These are phyloP conservation scores for Lophotis ruficrista DNA, from an alignment of 2,113 vertebrate species.

Conservation along the genomic window DNA sequence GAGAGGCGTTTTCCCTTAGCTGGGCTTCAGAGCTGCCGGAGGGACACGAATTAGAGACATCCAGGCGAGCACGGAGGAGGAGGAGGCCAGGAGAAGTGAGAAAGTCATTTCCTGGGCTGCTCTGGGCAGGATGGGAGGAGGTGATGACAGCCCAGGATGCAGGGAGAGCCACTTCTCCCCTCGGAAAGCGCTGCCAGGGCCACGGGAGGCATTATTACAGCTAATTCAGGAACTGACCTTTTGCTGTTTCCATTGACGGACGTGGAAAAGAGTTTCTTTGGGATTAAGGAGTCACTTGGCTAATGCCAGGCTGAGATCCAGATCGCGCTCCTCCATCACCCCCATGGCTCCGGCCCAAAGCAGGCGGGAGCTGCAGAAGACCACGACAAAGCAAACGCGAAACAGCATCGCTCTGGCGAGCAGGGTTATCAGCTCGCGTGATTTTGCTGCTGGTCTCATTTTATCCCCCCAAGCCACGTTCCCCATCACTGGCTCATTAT, in stretches of 20 bases:
- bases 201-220: background rate
- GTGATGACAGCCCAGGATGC: background rate
- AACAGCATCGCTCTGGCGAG: background rate
- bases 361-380: background rate
- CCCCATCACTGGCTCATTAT: background rate
- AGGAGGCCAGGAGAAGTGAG: background rate
- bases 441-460: background rate
- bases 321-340: background rate
- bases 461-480: background rate
- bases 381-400: background rate
- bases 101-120: slow-evolving; percentile 22
- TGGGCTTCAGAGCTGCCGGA: background rate
- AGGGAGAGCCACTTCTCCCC: background rate
- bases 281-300: background rate
- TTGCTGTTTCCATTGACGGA: accelerated
- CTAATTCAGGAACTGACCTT: background rate
- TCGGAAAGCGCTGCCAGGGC: background rate
- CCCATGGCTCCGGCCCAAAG: background rate
- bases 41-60: background rate
- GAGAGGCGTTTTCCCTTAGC: background rate
- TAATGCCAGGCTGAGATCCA: background rate
- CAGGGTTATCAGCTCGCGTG: background rate
- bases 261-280: background rate
- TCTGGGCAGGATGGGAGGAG: background rate
- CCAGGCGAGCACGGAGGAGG: background rate